These are phyloP conservation scores for Alauda arvensis DNA, from an alignment of 2,797 vertebrate species.

Conservation along the genomic window DNA sequence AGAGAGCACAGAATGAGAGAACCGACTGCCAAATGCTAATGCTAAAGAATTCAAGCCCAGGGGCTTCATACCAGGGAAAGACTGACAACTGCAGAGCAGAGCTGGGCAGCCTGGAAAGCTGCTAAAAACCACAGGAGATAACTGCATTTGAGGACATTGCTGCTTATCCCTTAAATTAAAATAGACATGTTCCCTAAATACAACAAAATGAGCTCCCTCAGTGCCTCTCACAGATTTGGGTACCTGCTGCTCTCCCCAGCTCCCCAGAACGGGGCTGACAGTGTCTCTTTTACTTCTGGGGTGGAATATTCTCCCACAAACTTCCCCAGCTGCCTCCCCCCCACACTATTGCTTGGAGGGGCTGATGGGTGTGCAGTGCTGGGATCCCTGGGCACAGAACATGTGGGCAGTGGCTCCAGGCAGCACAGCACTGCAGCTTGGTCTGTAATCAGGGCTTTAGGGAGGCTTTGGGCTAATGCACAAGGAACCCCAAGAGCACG, in stretches of 20 bases:
- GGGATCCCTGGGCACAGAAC: neutral
- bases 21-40: neutral
- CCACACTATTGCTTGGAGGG: accelerated
- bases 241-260: neutral
- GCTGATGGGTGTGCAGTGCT: neutral
- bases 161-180: neutral
- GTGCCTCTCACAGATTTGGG: accelerated
- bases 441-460: neutral
- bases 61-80: constrained; percentile 1
- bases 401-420: accelerated
- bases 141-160: accelerated
- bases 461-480: neutral
- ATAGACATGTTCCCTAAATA: neutral
- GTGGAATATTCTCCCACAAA: neutral
- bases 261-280: accelerated
- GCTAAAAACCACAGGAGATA: neutral
- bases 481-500: accelerated
- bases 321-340: neutral
- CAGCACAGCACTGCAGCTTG: accelerated
- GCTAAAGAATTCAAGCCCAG: constrained; percentile 25
- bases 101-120: neutral
- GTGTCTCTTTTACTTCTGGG: accelerated
- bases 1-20: neutral
- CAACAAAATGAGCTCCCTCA: neutral
- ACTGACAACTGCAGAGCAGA: neutral